Percentiles rank a stretch among this genome's conserved stretches.
Evolutionary conservation across 2,113 vertebrate genomes (phyloP).

Genomic region (Abramis brama): DNA sequence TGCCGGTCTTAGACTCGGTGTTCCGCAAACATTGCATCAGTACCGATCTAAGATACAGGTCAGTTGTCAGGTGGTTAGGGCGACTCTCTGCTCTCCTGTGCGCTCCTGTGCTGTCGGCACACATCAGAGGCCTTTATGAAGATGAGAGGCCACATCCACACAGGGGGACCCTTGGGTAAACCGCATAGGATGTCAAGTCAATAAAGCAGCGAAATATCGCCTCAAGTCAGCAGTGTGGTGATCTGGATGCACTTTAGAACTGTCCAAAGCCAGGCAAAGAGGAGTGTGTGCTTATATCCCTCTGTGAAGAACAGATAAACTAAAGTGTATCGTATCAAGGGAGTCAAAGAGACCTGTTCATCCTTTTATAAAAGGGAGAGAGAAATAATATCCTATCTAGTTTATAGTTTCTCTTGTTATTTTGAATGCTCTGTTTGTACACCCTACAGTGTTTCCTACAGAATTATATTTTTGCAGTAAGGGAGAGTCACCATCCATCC

Average conservation of each 20-base stretch:
- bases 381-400: constrained; percentile 37
- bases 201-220: constrained; percentile 62
- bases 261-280: constrained; percentile 43
- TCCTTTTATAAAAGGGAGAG: constrained; percentile 62
- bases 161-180: constrained; percentile 53
- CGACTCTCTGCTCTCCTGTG: constrained; percentile 10
- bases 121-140: constrained; percentile 54
- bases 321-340: constrained; percentile 51
- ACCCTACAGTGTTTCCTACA: background rate
- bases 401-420: background rate
- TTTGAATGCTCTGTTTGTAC: background rate
- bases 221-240: constrained; percentile 61
- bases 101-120: constrained; percentile 37
- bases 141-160: constrained; percentile 49
- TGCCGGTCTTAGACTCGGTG: background rate
- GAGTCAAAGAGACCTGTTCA: constrained; percentile 38
- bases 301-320: constrained; percentile 65
- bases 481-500: background rate
- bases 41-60: constrained; percentile 37
- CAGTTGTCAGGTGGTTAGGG: constrained; percentile 56
- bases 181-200: constrained; percentile 54
- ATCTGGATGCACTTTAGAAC: constrained; percentile 65
- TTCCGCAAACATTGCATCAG: constrained; percentile 37
- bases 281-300: constrained; percentile 22
- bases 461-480: background rate